These are phyloP conservation scores for Helogale parvula DNA, from an alignment of 2,113 vertebrate genomes.

Conservation along the genomic window DNA sequence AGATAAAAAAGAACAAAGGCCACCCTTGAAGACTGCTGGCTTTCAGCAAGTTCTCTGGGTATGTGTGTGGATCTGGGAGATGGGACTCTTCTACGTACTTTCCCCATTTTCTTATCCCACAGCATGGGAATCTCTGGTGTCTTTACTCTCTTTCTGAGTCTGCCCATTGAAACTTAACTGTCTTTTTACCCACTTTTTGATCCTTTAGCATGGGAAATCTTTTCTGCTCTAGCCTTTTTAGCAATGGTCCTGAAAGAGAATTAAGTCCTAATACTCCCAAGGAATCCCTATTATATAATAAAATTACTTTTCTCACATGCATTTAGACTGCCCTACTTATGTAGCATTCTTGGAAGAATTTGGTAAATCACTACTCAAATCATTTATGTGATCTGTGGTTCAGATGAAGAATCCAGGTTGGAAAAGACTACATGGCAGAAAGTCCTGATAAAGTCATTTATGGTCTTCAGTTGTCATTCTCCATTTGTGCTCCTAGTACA, in stretches of 20 bases:
- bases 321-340: not conserved
- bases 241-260: not conserved
- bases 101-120: not conserved
- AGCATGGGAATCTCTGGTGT: not conserved
- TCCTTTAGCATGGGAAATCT: not conserved
- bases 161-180: not conserved
- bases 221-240: not conserved
- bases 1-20: not conserved
- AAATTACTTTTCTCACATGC: not conserved
- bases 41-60: not conserved
- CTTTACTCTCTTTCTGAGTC: not conserved
- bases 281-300: not conserved
- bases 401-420: not conserved
- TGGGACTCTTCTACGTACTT: not conserved
- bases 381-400: not conserved
- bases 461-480: not conserved
- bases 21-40: not conserved
- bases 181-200: not conserved
- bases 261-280: not conserved
- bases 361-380: not conserved
- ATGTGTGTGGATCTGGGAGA: not conserved
- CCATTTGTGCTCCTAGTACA: not conserved
- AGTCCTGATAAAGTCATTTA: not conserved
- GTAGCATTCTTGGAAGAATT: not conserved
- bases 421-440: fast-evolving